Evolutionary conservation across 2,113 vertebrate species (phyloP), one percentile per base, ranked within the genome.

Genomic region (Megaceryle maxima): DNA sequence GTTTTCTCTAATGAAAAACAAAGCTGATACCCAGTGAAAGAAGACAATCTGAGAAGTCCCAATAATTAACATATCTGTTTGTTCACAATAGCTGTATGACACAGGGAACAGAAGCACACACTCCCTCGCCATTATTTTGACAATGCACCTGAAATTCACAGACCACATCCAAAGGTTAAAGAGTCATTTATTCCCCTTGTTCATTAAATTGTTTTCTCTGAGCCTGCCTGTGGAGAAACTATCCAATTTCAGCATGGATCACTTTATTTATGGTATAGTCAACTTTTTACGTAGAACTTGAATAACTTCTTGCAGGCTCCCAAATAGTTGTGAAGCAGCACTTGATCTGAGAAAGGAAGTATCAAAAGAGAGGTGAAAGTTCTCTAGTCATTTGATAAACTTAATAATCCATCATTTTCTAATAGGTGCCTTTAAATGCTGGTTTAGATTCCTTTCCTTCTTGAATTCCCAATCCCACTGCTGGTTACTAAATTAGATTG

Each of bases 391-490:
- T 80, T 80, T 29, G 28, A 83, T 12, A 83, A 20, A 22, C 26
- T 16, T 41, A 44, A 62, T 53, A 87, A 67, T 31, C 7, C 16
- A 72, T 33, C 1, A 35, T 82, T 94, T 87, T 85, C 12, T 62
- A 80, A 66, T 14, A 77, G 44, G 2, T 50, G 10, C n/a, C 17
- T 59, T 69, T 77, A 85, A 69, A 62, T 50, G 6, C 15, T 26
- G 14, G 0, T 83, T 80, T 46, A 70, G 16, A 63, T 39, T 56
- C 10, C 12, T 57, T 93, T 86, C 12, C 25, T 88, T 21, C 59
- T 70, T 21, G 48, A 41, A 78, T 51, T 78, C 4, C 2, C 0
- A 0, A 55, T 74, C 10, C 11, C 22, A 46, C 17, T 70, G 24
- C 48, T 87, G 14, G 16, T 76, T 82, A 59, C 41, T 75, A 50